These are phyloP conservation scores for Tyria jacobaeae DNA, from an alignment of 2,888 invertebrate genomes.

Conservation along the genomic window DNA sequence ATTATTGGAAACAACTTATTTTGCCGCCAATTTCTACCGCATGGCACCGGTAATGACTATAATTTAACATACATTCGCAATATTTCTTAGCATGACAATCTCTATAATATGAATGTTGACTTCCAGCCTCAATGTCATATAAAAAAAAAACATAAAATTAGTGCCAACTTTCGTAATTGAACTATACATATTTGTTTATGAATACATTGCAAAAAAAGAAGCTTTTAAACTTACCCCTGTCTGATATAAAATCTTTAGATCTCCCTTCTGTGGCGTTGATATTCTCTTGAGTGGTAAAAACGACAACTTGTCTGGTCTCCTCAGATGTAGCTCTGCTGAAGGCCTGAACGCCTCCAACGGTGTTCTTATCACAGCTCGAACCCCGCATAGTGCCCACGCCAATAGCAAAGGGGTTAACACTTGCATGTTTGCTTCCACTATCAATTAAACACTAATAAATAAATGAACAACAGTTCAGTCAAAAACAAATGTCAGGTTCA, in stretches of 20 bases:
- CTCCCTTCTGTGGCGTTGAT: slow-evolving; percentile 78
- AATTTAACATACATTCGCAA: slow-evolving; percentile 28
- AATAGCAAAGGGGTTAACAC: slow-evolving; percentile 75
- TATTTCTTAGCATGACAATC: slow-evolving; percentile 35
- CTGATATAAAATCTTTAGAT: slow-evolving; percentile 90
- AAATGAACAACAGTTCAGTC: slow-evolving; percentile 31
- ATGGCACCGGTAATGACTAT: slow-evolving; percentile 15
- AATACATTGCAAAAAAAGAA: slow-evolving; percentile 9
- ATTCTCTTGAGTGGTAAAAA: slow-evolving; percentile 82
- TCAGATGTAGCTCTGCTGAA: slow-evolving; percentile 78
- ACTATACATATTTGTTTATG: not conserved
- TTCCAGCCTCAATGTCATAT: slow-evolving; percentile 45
- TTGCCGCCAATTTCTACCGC: slow-evolving; percentile 36
- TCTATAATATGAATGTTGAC: slow-evolving; percentile 49
- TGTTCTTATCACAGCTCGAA: slow-evolving; percentile 79
- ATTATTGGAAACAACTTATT: slow-evolving; percentile 16
- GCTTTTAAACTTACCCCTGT: slow-evolving; percentile 88
- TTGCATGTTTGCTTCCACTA: slow-evolving; percentile 68
- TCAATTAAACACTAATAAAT: slow-evolving; percentile 39
- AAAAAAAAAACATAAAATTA: slow-evolving; percentile 31
- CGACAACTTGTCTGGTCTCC: slow-evolving; percentile 81
- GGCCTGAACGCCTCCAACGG: slow-evolving; percentile 87
- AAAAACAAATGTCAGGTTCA: slow-evolving; percentile 32
- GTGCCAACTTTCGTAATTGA: slow-evolving; percentile 30
- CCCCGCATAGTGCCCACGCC: slow-evolving; percentile 73